These are phyloP conservation scores for Cynoglossus semilaevis DNA, from an alignment of 2,113 vertebrate species.

Conservation along the genomic window DNA sequence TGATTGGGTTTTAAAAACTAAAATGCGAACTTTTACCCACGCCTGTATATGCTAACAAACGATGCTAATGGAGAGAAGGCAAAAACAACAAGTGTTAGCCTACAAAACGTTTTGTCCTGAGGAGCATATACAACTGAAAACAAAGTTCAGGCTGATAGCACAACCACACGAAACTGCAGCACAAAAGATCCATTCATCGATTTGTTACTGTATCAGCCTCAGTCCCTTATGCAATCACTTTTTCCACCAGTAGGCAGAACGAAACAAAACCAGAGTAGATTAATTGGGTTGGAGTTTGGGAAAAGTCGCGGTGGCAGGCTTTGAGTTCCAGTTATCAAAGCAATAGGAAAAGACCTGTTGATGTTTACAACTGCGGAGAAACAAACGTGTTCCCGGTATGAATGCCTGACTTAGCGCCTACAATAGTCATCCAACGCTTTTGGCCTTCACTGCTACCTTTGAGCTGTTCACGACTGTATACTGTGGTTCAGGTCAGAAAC, in stretches of 20 bases:
- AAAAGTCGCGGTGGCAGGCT: constrained; percentile 62
- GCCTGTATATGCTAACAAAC: too few species aligned
- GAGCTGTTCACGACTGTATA: too few species aligned
- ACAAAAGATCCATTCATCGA: too few species aligned
- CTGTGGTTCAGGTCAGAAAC: constrained; percentile 1
- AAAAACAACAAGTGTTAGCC: too few species aligned
- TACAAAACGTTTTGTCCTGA: too few species aligned
- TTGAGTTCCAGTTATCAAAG: constrained; percentile 60
- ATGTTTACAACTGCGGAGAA: constrained; percentile 65
- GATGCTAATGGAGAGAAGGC: too few species aligned
- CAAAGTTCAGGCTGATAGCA: too few species aligned
- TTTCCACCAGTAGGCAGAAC: constrained; percentile 66
- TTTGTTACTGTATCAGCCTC: constrained; percentile 36
- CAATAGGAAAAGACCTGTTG: constrained; percentile 61
- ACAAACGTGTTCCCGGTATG: constrained; percentile 59
- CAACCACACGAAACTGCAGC: too few species aligned
- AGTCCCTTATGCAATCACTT: constrained; percentile 50
- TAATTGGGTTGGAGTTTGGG: constrained; percentile 64
- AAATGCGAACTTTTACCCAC: too few species aligned
- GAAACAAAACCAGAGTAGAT: constrained; percentile 65
- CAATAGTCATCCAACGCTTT: constrained; percentile 49
- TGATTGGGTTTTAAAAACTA: too few species aligned
- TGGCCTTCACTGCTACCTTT: constrained; percentile 43
- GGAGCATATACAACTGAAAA: too few species aligned
- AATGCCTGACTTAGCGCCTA: constrained; percentile 56